Base-by-base conservation (phyloP, 2,888 invertebrate species). In the Monoplex corrugatus region DNA sequence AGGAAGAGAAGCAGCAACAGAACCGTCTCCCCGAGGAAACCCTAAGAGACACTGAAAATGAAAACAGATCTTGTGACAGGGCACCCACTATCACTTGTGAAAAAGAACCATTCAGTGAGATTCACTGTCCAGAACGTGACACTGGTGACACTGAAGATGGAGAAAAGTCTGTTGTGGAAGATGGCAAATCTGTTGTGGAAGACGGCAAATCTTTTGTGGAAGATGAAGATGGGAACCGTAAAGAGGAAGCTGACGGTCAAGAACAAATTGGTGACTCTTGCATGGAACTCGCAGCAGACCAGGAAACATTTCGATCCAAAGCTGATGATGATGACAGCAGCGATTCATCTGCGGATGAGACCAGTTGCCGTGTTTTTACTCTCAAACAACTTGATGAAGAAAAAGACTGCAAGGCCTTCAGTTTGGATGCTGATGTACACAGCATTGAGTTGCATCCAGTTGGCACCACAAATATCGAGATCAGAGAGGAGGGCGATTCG, bases 401-500 rank as follows among this genome's bases (percentile, higher is more conserved):
- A 28, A 28, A 28, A 1, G 57, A 43, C 1, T 23, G 28, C 5
- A 80, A 23, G 19, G 40, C 10, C 1, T 28, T 80, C 40, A 43
- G 78, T 80, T 28, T 80, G 78, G 40, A 80, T 6, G 40, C 78
- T 80, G 78, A 40, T 80, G 78, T 28, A 5, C 23, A 43, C 10
- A 80, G 43, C 43, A 23, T 80, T 43, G 78, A 80, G 78, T 35
- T 80, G 43, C 28, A 50, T 57, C 45, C 44, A 35, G 32, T 50
- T 10, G 16, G 45, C n/a, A 28, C 23, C 50, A 19, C 3, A n/a
- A 32, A 80, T 10, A 19, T 35, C 5, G 45, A 87, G 35, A 82
- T 0, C 38, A 28, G 38, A 19, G 87, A 82, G 19, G 38, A 78
- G 45, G 82, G n/a, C n/a, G n/a, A 87, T 32, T 87, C 87, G 1